Evolutionary conservation across 1,140 invertebrate species (phyloP).

Genomic region (Drosophila nasuta): DNA sequence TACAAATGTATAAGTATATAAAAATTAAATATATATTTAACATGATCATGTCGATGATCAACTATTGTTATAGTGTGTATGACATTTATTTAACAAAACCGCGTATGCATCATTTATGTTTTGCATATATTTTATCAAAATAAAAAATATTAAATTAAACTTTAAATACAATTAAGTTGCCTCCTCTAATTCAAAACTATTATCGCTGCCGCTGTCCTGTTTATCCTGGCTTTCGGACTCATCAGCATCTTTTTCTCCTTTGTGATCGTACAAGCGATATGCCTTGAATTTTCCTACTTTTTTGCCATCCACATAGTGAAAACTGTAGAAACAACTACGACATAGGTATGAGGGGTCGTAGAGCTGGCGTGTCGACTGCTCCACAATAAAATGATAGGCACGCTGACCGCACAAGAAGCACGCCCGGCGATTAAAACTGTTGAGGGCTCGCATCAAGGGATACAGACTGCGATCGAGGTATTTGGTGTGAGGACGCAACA

Average conservation of each 20-base stretch:
- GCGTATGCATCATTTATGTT: constrained; percentile 50
- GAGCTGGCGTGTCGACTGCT: constrained; percentile 87
- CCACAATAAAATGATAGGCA: constrained; percentile 87
- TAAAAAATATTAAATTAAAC: constrained; percentile 27
- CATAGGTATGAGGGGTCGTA: constrained; percentile 89
- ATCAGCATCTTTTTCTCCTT: not conserved
- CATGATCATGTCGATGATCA: constrained; percentile 22
- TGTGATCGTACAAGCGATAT: constrained; percentile 82
- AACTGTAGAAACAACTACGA: constrained; percentile 88
- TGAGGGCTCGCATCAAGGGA: constrained; percentile 86
- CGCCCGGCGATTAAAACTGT: constrained; percentile 78
- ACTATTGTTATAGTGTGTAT: constrained; percentile 75
- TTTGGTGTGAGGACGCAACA: constrained; percentile 81
- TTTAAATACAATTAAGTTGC: not conserved
- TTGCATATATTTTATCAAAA: constrained; percentile 70
- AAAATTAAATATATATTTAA: constrained; percentile 21
- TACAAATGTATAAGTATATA: constrained; percentile 26
- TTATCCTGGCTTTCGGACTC: constrained; percentile 7
- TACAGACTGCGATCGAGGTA: constrained; percentile 43
- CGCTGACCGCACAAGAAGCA: constrained; percentile 86
- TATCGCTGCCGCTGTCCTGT: constrained; percentile 20
- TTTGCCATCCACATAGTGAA: constrained; percentile 87
- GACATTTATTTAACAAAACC: constrained; percentile 57
- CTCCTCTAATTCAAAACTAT: constrained; percentile 11
- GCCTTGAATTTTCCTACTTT: constrained; percentile 87